Base-by-base conservation (phyloP, 1,140 invertebrate genomes). In the Cyclina sinensis region DNA sequence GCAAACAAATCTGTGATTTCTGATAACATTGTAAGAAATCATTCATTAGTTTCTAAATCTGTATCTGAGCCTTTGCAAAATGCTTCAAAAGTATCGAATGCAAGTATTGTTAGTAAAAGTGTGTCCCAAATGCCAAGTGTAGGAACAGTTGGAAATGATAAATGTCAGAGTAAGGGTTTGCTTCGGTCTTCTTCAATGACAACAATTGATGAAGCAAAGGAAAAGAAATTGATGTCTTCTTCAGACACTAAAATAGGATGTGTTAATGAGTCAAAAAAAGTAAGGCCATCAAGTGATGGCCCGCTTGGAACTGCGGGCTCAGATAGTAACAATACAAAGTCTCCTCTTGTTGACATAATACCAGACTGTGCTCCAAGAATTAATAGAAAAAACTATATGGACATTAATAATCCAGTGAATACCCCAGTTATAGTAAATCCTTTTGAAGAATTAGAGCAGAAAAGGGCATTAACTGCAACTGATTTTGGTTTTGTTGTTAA, bases 361-460 rank as follows among this genome's bases (percentile, higher is more conserved):
- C 85, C 91, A 57, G 78, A 76, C 7, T 79, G 80, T 74, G 84
- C 90, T 30, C 86, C 90, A 68, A 87, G 89, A 57, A 54, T 82
- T 16, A 78, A 79, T 59, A 90, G 87, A 59, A 87, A 59, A 35
- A 85, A 68, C n/a, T 87, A 74, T 65, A 68, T 79, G 16, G 83
- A 83, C 54, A 68, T 79, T 4, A 65, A 46, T 35, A 82, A 81
- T n/a, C 76, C 83, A 18, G 80, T 92, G n/a, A 89, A 86, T 11
- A 93, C 93, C 9, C 94, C 94, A n/a, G 83, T 94, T 14, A 94
- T 94, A 78, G 92, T 93, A 3, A 93, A 94, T 88, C 94, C 94
- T 27, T 94, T 92, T 92, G 94, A 94, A 86, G 90, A 93, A 68
- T 79, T 90, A 65, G 76, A 90, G 51, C 70, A 86, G 39, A 87